These are phyloP conservation scores for Drusus annulatus DNA, from an alignment of 1,140 invertebrate species.

Conservation along the genomic window DNA sequence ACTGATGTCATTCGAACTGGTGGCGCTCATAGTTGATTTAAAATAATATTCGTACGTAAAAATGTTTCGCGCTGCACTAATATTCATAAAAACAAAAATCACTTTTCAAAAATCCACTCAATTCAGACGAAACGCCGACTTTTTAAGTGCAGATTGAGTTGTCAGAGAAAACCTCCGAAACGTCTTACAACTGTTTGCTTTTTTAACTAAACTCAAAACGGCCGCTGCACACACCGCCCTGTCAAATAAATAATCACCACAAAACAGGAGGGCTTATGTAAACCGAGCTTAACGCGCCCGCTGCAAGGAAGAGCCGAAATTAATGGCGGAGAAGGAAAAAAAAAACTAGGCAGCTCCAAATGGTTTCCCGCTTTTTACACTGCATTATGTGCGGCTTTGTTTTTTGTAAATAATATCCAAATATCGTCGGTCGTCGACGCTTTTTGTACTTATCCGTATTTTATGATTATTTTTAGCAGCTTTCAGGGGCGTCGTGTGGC, in stretches of 20 bases:
- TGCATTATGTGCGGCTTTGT: conserved; percentile 50
- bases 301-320: conserved; percentile 42
- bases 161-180: not conserved
- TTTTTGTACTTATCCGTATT: conserved; percentile 34
- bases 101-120: too few relatives aligned
- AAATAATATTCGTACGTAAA: too few relatives aligned
- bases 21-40: too few relatives aligned
- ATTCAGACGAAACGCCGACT: too few relatives aligned
- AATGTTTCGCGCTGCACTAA: too few relatives aligned
- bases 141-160: too few relatives aligned
- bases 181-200: conserved; percentile 12
- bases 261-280: conserved; percentile 39
- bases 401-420: conserved; percentile 55
- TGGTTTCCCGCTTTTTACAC: conserved; percentile 58
- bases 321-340: conserved; percentile 44
- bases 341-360: conserved; percentile 53
- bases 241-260: conserved; percentile 34
- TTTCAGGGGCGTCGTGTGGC: conserved; percentile 6
- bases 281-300: conserved; percentile 37
- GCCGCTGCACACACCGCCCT: conserved; percentile 8
- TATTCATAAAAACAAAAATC: too few relatives aligned
- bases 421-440: conserved; percentile 27
- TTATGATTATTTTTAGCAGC: conserved; percentile 35
- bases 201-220: not conserved
- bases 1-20: too few relatives aligned